Conservation (phyloP, 2,888 invertebrate species). For the Tipula confusa region DNA sequence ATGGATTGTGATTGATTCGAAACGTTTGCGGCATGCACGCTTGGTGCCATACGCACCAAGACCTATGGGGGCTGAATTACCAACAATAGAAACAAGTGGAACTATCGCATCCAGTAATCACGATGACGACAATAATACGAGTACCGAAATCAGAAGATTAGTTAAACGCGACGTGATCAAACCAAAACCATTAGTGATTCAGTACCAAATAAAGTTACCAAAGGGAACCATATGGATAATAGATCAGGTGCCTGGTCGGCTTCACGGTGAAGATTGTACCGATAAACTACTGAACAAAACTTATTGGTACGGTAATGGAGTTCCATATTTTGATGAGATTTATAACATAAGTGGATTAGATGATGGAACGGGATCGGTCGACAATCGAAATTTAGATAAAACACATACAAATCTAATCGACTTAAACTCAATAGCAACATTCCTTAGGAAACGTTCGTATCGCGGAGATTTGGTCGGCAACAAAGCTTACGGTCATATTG, state of each 20-base stretch:
- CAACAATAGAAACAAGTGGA: neutral
- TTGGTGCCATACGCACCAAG: neutral
- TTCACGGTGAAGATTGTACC: constrained; percentile 64
- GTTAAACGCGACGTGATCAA: neutral
- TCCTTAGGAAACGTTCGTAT: constrained; percentile 44
- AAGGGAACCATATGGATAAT: constrained; percentile 61
- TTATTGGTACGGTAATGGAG: constrained; percentile 63
- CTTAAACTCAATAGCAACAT: constrained; percentile 45
- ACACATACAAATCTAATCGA: constrained; percentile 41
- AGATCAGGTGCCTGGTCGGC: constrained; percentile 71
- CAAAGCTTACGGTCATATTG: constrained; percentile 49
- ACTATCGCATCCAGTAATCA: neutral
- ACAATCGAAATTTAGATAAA: neutral
- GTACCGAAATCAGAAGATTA: neutral
- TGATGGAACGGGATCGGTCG: neutral
- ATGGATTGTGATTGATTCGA: constrained; percentile 78
- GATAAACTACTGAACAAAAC: constrained; percentile 57
- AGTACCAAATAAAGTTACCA: neutral
- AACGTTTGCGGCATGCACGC: constrained; percentile 42
- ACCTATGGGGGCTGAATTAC: neutral
- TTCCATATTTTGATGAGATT: constrained; percentile 46
- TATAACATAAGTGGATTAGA: neutral
- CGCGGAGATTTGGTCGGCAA: constrained; percentile 48
- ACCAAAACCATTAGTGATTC: neutral
- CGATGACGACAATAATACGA: constrained; percentile 31